Evolutionary conservation across 2,888 invertebrate genomes (phyloP).

Genomic region (Eupelmus urozonus): DNA sequence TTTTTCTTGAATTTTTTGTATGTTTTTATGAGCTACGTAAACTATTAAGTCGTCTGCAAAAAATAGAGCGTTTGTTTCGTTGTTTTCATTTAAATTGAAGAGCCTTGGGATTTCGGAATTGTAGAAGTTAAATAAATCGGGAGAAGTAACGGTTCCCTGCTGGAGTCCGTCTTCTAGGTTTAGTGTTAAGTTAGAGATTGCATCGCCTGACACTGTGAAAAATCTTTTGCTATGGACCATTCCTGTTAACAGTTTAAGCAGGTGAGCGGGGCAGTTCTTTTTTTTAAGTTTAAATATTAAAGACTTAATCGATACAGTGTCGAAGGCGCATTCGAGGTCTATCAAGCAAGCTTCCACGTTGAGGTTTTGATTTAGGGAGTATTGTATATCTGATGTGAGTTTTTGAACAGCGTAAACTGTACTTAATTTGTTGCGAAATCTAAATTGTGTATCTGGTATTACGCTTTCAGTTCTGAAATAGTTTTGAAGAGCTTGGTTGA

Average conservation of each 20-base stretch:
- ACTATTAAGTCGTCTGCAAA: slow-evolving; percentile 51
- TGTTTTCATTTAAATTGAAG: slow-evolving; percentile 35
- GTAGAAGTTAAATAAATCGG: slow-evolving; percentile 59
- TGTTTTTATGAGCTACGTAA: slow-evolving; percentile 14
- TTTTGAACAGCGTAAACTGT: slow-evolving; percentile 59
- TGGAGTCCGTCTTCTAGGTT: slow-evolving; percentile 34
- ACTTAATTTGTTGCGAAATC: slow-evolving; percentile 56
- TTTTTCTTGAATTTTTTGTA: background rate
- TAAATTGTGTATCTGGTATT: slow-evolving; percentile 60
- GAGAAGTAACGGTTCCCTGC: slow-evolving; percentile 58
- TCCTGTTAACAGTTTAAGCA: slow-evolving; percentile 1
- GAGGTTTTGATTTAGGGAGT: slow-evolving; percentile 23
- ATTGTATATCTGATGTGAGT: slow-evolving; percentile 47
- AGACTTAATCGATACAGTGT: slow-evolving; percentile 33
- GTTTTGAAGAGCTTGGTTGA: slow-evolving; percentile 44
- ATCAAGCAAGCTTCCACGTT: slow-evolving; percentile 51
- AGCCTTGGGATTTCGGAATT: slow-evolving; percentile 49
- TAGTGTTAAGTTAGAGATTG: background rate
- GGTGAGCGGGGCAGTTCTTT: background rate
- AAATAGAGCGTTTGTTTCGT: background rate
- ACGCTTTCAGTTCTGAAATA: slow-evolving; percentile 46
- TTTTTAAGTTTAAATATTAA: slow-evolving; percentile 34
- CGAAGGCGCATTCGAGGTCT: slow-evolving; percentile 55
- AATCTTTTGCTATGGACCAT: slow-evolving; percentile 12
- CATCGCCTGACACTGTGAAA: background rate